Evolutionary conservation across 1,140 invertebrate species (phyloP).

Genomic region (Philaenus spumarius): DNA sequence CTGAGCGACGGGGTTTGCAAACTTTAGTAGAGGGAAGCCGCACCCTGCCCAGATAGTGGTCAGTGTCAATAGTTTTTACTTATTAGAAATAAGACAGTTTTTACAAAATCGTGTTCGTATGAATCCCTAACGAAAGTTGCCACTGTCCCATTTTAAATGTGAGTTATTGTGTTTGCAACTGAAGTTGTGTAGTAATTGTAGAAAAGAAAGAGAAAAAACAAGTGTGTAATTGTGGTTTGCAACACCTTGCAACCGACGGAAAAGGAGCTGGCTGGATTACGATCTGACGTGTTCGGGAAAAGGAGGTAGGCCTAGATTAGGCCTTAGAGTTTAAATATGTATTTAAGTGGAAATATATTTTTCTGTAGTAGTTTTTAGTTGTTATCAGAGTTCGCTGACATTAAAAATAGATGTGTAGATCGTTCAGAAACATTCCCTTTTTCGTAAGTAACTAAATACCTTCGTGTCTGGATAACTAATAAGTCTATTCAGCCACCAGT

Average conservation of each 20-base stretch:
- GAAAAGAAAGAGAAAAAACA: neutral
- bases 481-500: too few species aligned
- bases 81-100: constrained; percentile 17
- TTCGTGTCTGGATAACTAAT: too few species aligned
- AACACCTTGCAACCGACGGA: constrained; percentile 22
- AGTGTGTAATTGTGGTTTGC: constrained; percentile 18
- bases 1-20: constrained; percentile 29
- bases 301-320: constrained; percentile 16
- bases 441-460: too few species aligned
- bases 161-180: constrained; percentile 18
- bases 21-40: constrained; percentile 32
- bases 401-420: too few species aligned
- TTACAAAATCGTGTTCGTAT: constrained; percentile 24
- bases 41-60: constrained; percentile 27
- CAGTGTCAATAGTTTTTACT: constrained; percentile 21
- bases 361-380: too few species aligned
- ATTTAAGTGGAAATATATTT: too few species aligned
- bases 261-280: constrained; percentile 26
- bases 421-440: too few species aligned
- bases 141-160: constrained; percentile 26
- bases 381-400: too few species aligned
- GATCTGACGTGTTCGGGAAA: constrained; percentile 20
- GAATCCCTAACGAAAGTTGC: constrained; percentile 23
- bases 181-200: constrained; percentile 3
- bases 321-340: neutral